These are phyloP conservation scores for Glyptemys insculpta DNA, from an alignment of 2,797 vertebrate species.

Conservation along the genomic window DNA sequence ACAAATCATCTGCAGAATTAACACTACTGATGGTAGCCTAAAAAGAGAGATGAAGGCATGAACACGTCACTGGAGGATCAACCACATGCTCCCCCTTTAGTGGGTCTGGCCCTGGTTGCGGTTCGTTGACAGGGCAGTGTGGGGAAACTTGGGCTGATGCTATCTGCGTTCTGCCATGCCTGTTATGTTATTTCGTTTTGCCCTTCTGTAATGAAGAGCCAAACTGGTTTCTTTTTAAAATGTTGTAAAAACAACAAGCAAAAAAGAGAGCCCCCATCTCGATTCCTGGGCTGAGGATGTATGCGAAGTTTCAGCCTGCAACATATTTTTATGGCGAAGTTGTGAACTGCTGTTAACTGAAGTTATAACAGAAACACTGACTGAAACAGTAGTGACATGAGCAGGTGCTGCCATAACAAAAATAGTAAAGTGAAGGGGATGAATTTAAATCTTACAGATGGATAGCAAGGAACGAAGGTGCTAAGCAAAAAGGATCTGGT, in stretches of 20 bases:
- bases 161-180: neutral
- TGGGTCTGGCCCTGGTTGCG: neutral
- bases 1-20: neutral
- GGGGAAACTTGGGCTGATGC: neutral
- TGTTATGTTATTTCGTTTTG: neutral
- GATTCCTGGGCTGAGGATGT: neutral
- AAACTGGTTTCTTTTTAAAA: neutral
- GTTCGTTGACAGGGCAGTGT: neutral
- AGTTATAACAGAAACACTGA: neutral
- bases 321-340: neutral
- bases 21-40: neutral
- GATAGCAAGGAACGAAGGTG: slow-evolving; percentile 5
- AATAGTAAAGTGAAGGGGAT: neutral
- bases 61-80: neutral
- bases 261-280: neutral
- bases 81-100: neutral
- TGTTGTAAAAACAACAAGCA: neutral
- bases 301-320: neutral
- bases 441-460: slow-evolving; percentile 24
- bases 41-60: neutral
- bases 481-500: slow-evolving; percentile 5
- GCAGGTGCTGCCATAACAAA: neutral
- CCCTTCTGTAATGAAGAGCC: neutral
- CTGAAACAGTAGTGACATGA: neutral
- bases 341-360: neutral